Percentiles rank a stretch among this genome's conserved stretches.
These are phyloP conservation scores for Adelges cooleyi DNA, from an alignment of 1,140 invertebrate genomes.

Conservation along the genomic window DNA sequence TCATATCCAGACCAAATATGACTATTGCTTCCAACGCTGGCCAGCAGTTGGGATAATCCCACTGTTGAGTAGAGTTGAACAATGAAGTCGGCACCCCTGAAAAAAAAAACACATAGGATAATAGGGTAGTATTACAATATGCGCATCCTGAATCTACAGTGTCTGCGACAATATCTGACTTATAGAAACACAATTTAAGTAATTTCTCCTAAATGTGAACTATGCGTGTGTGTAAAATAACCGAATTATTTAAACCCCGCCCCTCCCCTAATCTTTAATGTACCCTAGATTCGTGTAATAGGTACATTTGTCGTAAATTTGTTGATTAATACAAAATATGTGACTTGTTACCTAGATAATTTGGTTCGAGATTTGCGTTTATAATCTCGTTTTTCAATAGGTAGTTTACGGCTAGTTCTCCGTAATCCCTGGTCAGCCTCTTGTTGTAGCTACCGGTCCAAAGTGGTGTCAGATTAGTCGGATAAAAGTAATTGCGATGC, in stretches of 20 bases:
- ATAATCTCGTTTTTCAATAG: slow-evolving; percentile 16
- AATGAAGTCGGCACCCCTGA: slow-evolving; percentile 59
- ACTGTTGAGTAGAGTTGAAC: slow-evolving; percentile 60
- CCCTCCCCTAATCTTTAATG: background rate
- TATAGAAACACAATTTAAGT: too few relatives aligned
- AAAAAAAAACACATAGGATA: slow-evolving; percentile 41
- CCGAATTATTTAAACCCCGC: too few relatives aligned
- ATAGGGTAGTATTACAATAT: too few relatives aligned
- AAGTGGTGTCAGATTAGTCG: slow-evolving; percentile 58
- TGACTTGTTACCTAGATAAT: background rate
- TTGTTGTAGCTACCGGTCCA: slow-evolving; percentile 47
- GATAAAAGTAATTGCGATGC: slow-evolving; percentile 51
- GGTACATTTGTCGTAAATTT: background rate
- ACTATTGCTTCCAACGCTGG: slow-evolving; percentile 60
- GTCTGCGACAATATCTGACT: too few relatives aligned
- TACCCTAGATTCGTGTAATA: background rate
- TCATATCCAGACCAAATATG: slow-evolving; percentile 44
- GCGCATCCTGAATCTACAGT: too few relatives aligned
- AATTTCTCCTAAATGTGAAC: background rate
- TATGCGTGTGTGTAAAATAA: background rate
- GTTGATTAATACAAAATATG: background rate
- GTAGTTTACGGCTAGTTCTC: slow-evolving; percentile 2
- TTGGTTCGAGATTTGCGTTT: slow-evolving; percentile 1
- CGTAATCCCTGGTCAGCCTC: slow-evolving; percentile 25
- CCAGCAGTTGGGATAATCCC: slow-evolving; percentile 83